Base-by-base conservation (phyloP, 2,113 vertebrate species). In the Vulpes lagopus region DNA sequence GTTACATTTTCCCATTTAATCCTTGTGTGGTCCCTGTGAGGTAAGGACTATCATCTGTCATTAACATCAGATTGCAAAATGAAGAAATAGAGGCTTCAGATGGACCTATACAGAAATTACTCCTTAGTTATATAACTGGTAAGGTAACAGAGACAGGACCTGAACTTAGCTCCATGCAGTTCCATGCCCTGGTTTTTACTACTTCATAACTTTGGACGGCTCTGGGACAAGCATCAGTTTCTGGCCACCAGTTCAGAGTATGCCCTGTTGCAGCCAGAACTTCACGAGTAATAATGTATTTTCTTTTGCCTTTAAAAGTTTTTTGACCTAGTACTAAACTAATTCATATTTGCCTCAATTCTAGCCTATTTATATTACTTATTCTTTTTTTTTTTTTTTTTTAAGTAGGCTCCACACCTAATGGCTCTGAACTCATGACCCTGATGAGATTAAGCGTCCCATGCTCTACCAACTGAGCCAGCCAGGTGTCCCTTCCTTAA, bases 51-150 rank as follows among this genome's bases (percentile, higher is more conserved):
- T 64, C 30, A 69, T 91, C 43, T 90, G 0, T 64, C 30, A 69
- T 91, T 92, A 78, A 55, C 17, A 38, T 96, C 51, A 83, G 62
- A 85, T 92, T 78, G 76, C 38, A 95, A 86, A 86, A 57, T 78
- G 74, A 92, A 88, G 59, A 84, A 80, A 80, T 76, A 38, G 53
- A 76, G 27, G 25, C 32, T 92, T 89, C 30, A 43, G 9, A 86
- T 43, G 43, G 43, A 43, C 43, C 43, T 43, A 43, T 43, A 43
- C 43, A 43, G 74, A 25, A 82, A 79, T 62, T 64, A 90, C 71
- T 81, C 38, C 12, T 5, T 25, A 53, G 25, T 81, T 64, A 87
- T 7, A 11, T 64, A 57, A 49, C 55, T 82, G 64, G 12, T n/a
- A 90, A 67, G 23, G 30, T 11, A 1, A 22, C 14, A 71, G 64